These are phyloP conservation scores for Anisognathus igniventris DNA, from an alignment of 2,797 vertebrate species.

Conservation along the genomic window DNA sequence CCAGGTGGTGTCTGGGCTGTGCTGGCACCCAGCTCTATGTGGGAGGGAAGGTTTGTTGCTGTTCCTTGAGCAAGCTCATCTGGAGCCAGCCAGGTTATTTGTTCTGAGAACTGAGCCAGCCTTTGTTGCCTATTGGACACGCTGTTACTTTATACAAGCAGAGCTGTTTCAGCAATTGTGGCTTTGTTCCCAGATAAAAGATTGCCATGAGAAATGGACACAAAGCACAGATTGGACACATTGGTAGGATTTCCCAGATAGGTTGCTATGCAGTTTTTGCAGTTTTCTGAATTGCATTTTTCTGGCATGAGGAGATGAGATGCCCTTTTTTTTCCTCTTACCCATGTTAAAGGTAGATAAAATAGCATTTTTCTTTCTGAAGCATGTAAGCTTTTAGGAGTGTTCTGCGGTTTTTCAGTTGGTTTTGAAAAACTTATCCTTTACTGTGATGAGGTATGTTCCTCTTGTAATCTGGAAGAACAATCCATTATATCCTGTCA, in stretches of 20 bases:
- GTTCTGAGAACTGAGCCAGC: background rate
- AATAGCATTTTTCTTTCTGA: background rate
- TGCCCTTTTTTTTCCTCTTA: background rate
- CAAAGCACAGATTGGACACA: background rate
- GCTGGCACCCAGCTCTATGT: background rate
- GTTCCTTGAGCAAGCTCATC: background rate
- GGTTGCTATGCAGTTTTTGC: background rate
- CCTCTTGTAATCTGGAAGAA: background rate
- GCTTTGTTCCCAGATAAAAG: constrained; percentile 33
- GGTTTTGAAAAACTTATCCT: background rate
- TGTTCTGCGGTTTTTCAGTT: background rate
- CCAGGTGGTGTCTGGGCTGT: background rate
- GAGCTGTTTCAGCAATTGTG: background rate
- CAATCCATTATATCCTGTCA: background rate
- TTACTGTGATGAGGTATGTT: background rate
- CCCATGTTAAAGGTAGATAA: background rate
- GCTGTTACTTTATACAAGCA: background rate
- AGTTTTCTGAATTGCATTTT: background rate
- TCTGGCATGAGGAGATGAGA: background rate
- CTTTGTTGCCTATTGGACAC: background rate
- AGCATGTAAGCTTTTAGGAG: background rate
- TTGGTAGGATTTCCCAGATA: background rate
- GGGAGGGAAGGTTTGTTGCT: background rate
- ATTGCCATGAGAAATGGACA: background rate
- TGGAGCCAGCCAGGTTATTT: background rate